Conservation (phyloP, 2,113 vertebrate species). For the Ahaetulla prasina region DNA sequence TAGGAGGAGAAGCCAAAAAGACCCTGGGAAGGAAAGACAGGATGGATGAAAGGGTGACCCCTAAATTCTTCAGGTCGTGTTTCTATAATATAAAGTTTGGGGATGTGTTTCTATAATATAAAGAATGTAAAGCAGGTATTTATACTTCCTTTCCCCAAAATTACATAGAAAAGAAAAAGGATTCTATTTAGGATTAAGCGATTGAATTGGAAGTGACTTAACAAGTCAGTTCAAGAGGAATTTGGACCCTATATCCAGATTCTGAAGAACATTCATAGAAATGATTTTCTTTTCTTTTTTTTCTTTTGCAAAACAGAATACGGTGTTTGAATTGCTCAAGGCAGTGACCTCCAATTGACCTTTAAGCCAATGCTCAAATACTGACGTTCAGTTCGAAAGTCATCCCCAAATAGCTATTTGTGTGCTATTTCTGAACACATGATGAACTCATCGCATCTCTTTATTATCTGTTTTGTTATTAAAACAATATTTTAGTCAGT, state of each 20-base stretch:
- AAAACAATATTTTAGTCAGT: background rate
- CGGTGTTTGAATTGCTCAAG: background rate
- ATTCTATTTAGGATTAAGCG: background rate
- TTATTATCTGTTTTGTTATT: background rate
- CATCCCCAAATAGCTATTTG: background rate
- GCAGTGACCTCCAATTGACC: background rate
- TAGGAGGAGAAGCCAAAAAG: background rate
- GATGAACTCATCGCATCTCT: background rate
- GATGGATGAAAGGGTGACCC: background rate
- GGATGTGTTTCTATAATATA: background rate
- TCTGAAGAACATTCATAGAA: background rate
- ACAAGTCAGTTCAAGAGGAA: background rate
- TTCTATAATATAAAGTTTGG: background rate
- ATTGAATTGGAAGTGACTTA: background rate
- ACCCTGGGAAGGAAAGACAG: background rate
- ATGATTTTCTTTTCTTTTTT: background rate
- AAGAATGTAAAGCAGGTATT: background rate
- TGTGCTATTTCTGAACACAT: background rate
- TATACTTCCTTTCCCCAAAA: background rate
- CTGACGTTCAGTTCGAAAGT: background rate
- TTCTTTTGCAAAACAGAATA: background rate
- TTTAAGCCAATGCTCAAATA: background rate
- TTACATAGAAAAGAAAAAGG: background rate
- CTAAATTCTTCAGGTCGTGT: background rate
- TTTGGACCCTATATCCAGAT: background rate